Base-by-base conservation (phyloP, 2,797 vertebrate species). In the Rhabdophis nuchalis region DNA sequence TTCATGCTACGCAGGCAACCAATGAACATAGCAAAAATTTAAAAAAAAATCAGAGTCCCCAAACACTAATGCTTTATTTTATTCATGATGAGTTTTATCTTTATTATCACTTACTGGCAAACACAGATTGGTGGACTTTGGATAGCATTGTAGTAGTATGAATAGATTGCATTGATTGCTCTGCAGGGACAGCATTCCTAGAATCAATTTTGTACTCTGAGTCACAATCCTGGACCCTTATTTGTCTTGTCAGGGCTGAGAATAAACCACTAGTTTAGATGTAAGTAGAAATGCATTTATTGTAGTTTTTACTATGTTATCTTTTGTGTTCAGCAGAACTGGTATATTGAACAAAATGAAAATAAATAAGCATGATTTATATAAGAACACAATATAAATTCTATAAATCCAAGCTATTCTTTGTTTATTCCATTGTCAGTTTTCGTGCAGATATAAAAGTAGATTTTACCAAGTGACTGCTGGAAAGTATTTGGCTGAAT, bases 1-100 rank as follows among this genome's bases (percentile, higher is more conserved):
- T 11, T 12, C 50, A 36, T 90, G 85, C 58, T 93, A 13, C 60
- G 85, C 46, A 95, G 93, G 93, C 27, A 41, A 91, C 32, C 18
- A 94, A 18, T 92, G 89, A 58, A 54, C 18, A 58, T 18, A 68
- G 82, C 11, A 56, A 90, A 53, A 8, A n/a, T 4, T 91, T 91
- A 1, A 8, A 2, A 64, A 61, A n/a, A 29, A 86, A 36, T 86
- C 60, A 46, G 12, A 32, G 14, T 86, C 29, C 46, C 88, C 72
- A 36, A 57, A 1, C 12, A 16, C 54, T 52, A 85, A 27, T 36
- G 58, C 41, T 89, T 86, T 58, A 29, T 89, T 92, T 85, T 58
- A 89, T 88, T 56, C 29, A 58, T 91, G 57, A 60, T 92, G 41
- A 53, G 68, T 52, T 85, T 60, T 60, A 85, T 91, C 29, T 88